These are phyloP conservation scores for Channallabes apus DNA, from an alignment of 2,797 vertebrate species.

Conservation along the genomic window DNA sequence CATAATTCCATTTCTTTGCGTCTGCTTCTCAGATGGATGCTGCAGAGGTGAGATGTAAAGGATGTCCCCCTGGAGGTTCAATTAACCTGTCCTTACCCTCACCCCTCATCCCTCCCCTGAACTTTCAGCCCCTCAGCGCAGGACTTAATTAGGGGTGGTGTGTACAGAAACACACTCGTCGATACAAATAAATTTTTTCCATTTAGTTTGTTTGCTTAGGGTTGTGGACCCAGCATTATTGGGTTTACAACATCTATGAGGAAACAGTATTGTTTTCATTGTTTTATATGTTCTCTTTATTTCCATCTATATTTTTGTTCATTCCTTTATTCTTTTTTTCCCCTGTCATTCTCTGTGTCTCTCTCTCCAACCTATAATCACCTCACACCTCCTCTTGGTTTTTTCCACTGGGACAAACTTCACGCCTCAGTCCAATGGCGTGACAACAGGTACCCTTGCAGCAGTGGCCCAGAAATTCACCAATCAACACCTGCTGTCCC, in stretches of 20 bases:
- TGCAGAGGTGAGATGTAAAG: slow-evolving; percentile 66
- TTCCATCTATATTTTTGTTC: slow-evolving; percentile 59
- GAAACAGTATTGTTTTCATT: background rate
- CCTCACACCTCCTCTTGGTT: slow-evolving; percentile 72
- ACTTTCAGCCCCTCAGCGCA: slow-evolving; percentile 53
- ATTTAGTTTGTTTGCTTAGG: background rate
- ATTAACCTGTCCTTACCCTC: slow-evolving; percentile 77
- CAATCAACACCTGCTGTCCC: slow-evolving; percentile 76
- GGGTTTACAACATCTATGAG: background rate
- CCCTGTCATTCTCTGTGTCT: slow-evolving; percentile 61
- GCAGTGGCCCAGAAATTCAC: slow-evolving; percentile 61
- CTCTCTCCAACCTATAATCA: slow-evolving; percentile 69
- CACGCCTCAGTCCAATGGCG: slow-evolving; percentile 69
- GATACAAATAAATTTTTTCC: background rate
- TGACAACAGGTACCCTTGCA: slow-evolving; percentile 74
- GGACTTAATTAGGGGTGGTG: slow-evolving; percentile 72
- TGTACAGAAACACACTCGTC: slow-evolving; percentile 52
- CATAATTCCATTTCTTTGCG: slow-evolving; percentile 70
- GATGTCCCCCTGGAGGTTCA: slow-evolving; percentile 74
- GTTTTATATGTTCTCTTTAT: slow-evolving; percentile 41
- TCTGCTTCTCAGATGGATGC: slow-evolving; percentile 75
- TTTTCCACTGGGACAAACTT: slow-evolving; percentile 71
- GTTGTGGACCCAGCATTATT: slow-evolving; percentile 23
- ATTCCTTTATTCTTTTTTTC: slow-evolving; percentile 43
- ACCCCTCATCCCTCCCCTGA: slow-evolving; percentile 61